Evolutionary conservation across 2,888 invertebrate species (phyloP), one percentile per base, ranked within the genome.

Genomic region (Ophion slaviceki): DNA sequence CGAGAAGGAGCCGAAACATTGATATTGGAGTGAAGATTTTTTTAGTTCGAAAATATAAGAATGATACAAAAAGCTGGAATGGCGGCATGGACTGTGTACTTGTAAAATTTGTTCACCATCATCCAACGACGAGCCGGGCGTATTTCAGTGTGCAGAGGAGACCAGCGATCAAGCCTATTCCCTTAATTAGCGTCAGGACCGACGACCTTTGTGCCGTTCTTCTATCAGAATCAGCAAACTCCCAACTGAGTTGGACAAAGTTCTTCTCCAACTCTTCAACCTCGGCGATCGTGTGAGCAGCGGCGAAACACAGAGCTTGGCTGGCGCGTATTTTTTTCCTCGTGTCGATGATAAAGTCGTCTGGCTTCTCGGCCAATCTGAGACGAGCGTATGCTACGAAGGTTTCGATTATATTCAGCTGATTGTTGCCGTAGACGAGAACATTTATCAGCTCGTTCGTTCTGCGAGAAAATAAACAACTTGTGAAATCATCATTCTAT

Each of bases 1-100:
- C 95, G 95, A 47, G 95, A 95, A 88, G 96, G 96, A 81, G 95
- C 96, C 2, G 96, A 96, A 91, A 96, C 96, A 91, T 93, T 96
- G 4, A 95, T 96, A 67, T 94, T 96, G n/a, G 91, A 93, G 76
- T 92, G 86, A 90, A 76, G 24, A 24, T 17, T 28, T 2, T 57
- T 67, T 76, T 70, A 75, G 53, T 66, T 32, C 4, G 68, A 81
- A 24, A 78, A 78, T 75, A 20, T 28, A 28, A 70, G 67, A 74
- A 79, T 45, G n/a, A 20, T 59, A 80, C 32, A 66, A 72, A 66
- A 74, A 20, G 20, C 45, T 28, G 2, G 0, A n/a, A 64, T 17
- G 5, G 0, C 28, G 17, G 8, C 0, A 2, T 4, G n/a, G 2
- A 5, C 1, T 14, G 14, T 14, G 7, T 8, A 17, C 45, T 36